Base-by-base conservation (phyloP, 2,888 invertebrate species). In the Plusia festucae region DNA sequence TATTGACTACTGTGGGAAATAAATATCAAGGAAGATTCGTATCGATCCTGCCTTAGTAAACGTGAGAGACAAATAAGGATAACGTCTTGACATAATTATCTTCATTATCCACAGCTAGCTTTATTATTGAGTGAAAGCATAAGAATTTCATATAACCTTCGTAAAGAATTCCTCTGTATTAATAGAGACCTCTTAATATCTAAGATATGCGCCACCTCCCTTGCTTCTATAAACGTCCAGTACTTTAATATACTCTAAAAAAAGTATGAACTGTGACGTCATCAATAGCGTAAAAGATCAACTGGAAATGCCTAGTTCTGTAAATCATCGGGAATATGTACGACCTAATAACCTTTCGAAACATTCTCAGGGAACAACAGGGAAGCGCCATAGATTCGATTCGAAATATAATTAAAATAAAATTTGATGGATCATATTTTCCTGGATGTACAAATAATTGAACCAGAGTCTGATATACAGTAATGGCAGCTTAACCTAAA, bases 401-500 rank as follows among this genome's bases (percentile, higher is more conserved):
- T 40, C n/a, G 15, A 15, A 6, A n/a, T n/a, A n/a, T n/a, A 40
- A 5, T 40, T 40, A 6, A 15, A 34, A n/a, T n/a, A n/a, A n/a
- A n/a, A 40, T n/a, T n/a, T n/a, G 40, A 40, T 1, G 40, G 4
- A n/a, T n/a, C 40, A n/a, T 40, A 40, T 40, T n/a, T n/a, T n/a
- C 40, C n/a, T 15, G n/a, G 7, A 40, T n/a, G 40, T n/a, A n/a
- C n/a, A 40, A n/a, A n/a, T n/a, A 40, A 40, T 40, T n/a, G 40
- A 40, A 40, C 40, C 40, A n/a, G n/a, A 40, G 40, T n/a, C n/a
- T 40, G n/a, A 40, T 40, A n/a, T 30, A n/a, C 40, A 40, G 40
- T 40, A n/a, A 40, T 40, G 40, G 40, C n/a, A 40, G 40, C 40
- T 40, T 40, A 40, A 40, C 40, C 40, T n/a, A n/a, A 40, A 40